Evolutionary conservation across 1,140 invertebrate genomes (phyloP), one percentile per base, ranked within the genome.

Genomic region (Brachionus calyciflorus): DNA sequence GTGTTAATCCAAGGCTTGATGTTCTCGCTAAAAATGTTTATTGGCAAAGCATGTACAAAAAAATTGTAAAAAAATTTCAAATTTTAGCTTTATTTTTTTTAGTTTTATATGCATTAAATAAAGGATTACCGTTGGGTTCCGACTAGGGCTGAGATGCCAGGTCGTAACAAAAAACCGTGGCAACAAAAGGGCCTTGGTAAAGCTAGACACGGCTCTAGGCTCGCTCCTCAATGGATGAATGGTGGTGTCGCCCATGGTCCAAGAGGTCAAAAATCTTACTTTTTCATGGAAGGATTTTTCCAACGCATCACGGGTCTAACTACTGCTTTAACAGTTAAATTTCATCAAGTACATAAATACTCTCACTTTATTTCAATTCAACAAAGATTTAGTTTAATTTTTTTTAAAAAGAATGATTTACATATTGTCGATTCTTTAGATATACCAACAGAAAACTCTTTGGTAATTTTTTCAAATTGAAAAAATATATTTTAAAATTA

Each of bases 181-280:
- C 92, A 91, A 6, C 96, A 99, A 82, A 99, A 99, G 87, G 94
- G 93, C 77, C 81, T 82, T 19, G 96, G 96, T 0, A 87, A 89
- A 80, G 91, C 96, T 26, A 87, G 96, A 48, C 93, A 96, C 84
- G 93, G 94, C 30, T 94, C 91, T 49, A 93, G 92, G 78, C 87
- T 93, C 78, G 93, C 93, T 3, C 94, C 94, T 0, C 80, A 97
- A 3, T 97, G 89, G 81, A 80, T 80, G 46, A 88, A 89, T 37
- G 94, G 85, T 82, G 94, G 93, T 77, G 82, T 90, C 77, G 88
- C 88, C 24, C 92, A 95, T 83, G 96, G 95, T 0, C 94, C 94
- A 3, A 88, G 94, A 53, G 91, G 92, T 0, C 93, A 93, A 5
- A 91, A 89, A 55, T 89, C 91, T 7, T 89, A 92, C 81, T 99